Conservation (phyloP, 2,888 invertebrate genomes). For the Euphydryas editha region DNA sequence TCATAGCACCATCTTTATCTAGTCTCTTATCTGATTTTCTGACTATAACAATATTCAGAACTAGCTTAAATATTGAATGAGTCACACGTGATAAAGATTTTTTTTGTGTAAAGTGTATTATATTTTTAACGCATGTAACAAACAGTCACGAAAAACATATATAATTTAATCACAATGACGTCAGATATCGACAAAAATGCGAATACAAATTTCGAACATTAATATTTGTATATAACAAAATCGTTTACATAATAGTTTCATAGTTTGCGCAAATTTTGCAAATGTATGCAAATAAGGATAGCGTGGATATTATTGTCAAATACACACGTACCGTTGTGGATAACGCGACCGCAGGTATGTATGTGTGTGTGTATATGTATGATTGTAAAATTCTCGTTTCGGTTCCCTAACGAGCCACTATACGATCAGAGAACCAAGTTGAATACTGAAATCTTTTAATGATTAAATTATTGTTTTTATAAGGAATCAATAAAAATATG, state of each 20-base stretch:
- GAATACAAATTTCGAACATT: neutral
- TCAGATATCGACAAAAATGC: neutral
- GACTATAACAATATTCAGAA: too few relatives aligned
- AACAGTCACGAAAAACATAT: neutral
- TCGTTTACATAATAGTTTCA: conserved; percentile 5
- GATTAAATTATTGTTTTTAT: too few relatives aligned
- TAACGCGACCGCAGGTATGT: conserved; percentile 27
- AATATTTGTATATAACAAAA: conserved; percentile 1
- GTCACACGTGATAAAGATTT: too few relatives aligned
- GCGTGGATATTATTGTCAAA: conserved; percentile 28
- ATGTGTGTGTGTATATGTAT: too few relatives aligned
- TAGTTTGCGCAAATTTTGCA: conserved; percentile 24
- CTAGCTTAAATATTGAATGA: too few relatives aligned
- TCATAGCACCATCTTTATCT: too few relatives aligned
- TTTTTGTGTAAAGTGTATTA: too few relatives aligned
- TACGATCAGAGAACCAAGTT: neutral
- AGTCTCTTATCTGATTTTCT: too few relatives aligned
- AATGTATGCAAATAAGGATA: conserved; percentile 27
- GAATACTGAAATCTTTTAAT: neutral
- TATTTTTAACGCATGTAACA: too few relatives aligned
- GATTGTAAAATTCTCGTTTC: conserved; percentile 20
- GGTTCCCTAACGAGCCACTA: conserved; percentile 16
- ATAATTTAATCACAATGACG: neutral
- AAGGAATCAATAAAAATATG: too few relatives aligned
- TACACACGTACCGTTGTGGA: conserved; percentile 18